A percentile compares a stretch with the other conserved stretches of the same genome.
Evolutionary conservation across 2,888 invertebrate genomes (phyloP).

Genomic region (Conomelus anceps): DNA sequence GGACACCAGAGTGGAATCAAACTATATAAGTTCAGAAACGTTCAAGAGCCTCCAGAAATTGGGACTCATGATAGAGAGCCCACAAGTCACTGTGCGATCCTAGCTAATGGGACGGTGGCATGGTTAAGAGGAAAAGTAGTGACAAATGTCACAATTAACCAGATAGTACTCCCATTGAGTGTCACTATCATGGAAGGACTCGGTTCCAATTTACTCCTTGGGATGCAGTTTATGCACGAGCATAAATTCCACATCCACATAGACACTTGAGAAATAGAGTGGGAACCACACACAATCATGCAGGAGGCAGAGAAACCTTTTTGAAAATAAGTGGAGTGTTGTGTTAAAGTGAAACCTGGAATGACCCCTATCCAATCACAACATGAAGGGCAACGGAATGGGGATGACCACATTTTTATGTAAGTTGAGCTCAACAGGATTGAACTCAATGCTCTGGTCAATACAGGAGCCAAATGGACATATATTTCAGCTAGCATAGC

Average conservation of each 20-base stretch:
- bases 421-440: no score
- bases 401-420: no score
- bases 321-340: no score
- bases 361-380: no score
- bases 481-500: no score
- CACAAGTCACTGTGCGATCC: neutral
- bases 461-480: no score
- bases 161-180: neutral
- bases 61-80: neutral
- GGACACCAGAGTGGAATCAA: neutral
- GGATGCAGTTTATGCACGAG: neutral
- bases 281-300: neutral
- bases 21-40: neutral
- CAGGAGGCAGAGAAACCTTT: neutral
- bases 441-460: no score
- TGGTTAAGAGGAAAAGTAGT: neutral
- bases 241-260: neutral
- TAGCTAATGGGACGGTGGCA: neutral
- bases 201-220: neutral
- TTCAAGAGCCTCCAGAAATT: neutral
- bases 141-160: neutral
- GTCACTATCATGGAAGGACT: neutral
- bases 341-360: no score
- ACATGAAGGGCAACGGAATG: no score
- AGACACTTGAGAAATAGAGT: neutral